Conservation (phyloP, 2,888 invertebrate species). For the Drosophila lacicola region DNA sequence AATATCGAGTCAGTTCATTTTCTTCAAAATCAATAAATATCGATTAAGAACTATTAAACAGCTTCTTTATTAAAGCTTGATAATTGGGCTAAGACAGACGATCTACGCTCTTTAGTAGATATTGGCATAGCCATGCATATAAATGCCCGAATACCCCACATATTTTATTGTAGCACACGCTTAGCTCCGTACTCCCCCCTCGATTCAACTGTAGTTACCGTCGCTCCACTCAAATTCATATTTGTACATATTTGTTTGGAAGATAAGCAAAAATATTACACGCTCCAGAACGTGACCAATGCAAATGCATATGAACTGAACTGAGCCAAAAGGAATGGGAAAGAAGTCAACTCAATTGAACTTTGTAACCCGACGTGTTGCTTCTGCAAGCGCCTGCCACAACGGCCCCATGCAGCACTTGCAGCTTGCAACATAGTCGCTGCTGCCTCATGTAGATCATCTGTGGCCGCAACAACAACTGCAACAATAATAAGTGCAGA, state of each 20-base stretch:
- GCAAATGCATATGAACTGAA: constrained; percentile 76
- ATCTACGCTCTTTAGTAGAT: too few relatives aligned
- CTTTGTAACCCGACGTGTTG: constrained; percentile 76
- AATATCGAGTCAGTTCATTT: too few relatives aligned
- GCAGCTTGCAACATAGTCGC: constrained; percentile 38
- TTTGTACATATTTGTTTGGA: constrained; percentile 77
- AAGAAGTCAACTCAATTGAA: constrained; percentile 79
- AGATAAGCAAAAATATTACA: constrained; percentile 79
- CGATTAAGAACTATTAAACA: too few relatives aligned
- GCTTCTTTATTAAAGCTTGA: too few relatives aligned
- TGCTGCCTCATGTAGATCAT: constrained; percentile 74
- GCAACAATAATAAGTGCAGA: constrained; percentile 59
- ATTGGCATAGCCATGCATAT: background rate
- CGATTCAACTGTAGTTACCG: background rate
- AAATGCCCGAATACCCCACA: background rate
- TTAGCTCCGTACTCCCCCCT: background rate
- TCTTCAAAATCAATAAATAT: too few relatives aligned
- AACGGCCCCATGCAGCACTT: constrained; percentile 37
- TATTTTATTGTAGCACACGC: constrained; percentile 16
- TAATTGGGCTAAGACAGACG: too few relatives aligned
- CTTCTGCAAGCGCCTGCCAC: constrained; percentile 68
- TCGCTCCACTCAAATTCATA: constrained; percentile 66
- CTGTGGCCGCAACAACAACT: constrained; percentile 41
- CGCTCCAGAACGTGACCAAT: constrained; percentile 79
- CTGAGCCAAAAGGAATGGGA: constrained; percentile 15